phyloP scores from a whole-genome alignment of 2,888 invertebrate genomes.

The Oligia latruncula region DNA sequence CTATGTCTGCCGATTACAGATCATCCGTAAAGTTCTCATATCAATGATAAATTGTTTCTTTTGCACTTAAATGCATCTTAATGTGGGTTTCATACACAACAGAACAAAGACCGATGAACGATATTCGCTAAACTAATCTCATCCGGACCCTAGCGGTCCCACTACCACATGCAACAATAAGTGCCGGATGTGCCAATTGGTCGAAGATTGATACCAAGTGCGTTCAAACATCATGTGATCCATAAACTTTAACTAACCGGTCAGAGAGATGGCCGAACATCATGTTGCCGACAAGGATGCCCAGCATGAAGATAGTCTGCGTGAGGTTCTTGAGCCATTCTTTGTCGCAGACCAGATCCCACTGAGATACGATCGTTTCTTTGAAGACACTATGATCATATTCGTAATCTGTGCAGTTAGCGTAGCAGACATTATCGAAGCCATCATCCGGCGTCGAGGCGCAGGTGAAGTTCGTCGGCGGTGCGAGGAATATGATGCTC shows the following conservation, averaged over 20 bases:
- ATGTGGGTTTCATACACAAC: conserved; percentile 57
- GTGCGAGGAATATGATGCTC: conserved; percentile 94
- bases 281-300: conserved; percentile 94
- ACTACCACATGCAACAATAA: conserved; percentile 62
- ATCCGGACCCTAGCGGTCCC: conserved; percentile 74
- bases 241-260: conserved; percentile 87
- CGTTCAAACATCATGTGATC: conserved; percentile 30
- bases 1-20: conserved; percentile 25
- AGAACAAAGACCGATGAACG: conserved; percentile 66
- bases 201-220: conserved; percentile 54
- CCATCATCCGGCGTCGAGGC: conserved; percentile 67
- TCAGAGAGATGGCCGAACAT: conserved; percentile 94
- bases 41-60: conserved; percentile 33
- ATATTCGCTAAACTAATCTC: conserved; percentile 77
- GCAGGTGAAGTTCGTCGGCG: conserved; percentile 91
- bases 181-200: conserved; percentile 83
- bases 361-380: conserved; percentile 94
- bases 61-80: conserved; percentile 46
- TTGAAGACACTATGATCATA: conserved; percentile 92
- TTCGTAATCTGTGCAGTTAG: conserved; percentile 89
- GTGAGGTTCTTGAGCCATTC: conserved; percentile 93
- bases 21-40: conserved; percentile 39
- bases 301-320: conserved; percentile 94
- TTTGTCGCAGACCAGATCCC: conserved; percentile 93
- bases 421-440: conserved; percentile 87